These are phyloP conservation scores for Neosilurus mollespiculum DNA, from an alignment of 2,797 vertebrate species.

Conservation along the genomic window DNA sequence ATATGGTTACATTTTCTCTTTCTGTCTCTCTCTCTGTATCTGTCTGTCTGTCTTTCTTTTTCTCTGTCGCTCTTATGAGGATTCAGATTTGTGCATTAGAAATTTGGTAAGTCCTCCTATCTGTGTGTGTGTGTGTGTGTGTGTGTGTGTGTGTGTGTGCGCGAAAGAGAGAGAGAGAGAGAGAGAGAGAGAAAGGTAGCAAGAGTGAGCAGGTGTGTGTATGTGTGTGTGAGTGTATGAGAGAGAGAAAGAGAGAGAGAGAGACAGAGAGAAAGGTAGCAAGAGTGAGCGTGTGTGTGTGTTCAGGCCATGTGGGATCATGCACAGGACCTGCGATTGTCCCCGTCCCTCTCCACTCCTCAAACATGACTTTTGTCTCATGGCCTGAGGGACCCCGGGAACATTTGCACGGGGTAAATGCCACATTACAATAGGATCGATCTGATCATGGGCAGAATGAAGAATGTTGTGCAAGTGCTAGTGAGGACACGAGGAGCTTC, in stretches of 20 bases:
- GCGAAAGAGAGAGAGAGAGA: background rate
- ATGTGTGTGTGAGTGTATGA: slow-evolving; percentile 14
- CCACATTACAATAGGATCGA: slow-evolving; percentile 83
- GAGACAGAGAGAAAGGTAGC: too few relatives aligned
- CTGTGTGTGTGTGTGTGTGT: slow-evolving; percentile 5
- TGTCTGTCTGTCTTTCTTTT: background rate
- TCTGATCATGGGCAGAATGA: slow-evolving; percentile 68
- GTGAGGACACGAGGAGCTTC: slow-evolving; percentile 4
- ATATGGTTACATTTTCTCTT: slow-evolving; percentile 22
- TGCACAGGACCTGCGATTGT: slow-evolving; percentile 11
- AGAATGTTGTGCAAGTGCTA: slow-evolving; percentile 37
- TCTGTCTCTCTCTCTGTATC: background rate
- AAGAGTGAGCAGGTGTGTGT: slow-evolving; percentile 11
- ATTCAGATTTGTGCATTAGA: background rate
- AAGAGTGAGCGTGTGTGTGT: slow-evolving; percentile 17
- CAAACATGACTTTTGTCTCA: slow-evolving; percentile 77
- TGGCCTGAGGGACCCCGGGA: slow-evolving; percentile 67
- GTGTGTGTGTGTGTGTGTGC: background rate
- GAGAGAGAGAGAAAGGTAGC: too few relatives aligned
- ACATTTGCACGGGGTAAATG: slow-evolving; percentile 75
- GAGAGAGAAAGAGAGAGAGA: too few relatives aligned
- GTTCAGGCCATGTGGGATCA: slow-evolving; percentile 35
- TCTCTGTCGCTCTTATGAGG: background rate
- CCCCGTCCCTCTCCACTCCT: slow-evolving; percentile 56
- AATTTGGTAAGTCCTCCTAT: background rate